phyloP scores from a whole-genome alignment of 2,888 invertebrate genomes.

The Caenorhabditis becei region DNA sequence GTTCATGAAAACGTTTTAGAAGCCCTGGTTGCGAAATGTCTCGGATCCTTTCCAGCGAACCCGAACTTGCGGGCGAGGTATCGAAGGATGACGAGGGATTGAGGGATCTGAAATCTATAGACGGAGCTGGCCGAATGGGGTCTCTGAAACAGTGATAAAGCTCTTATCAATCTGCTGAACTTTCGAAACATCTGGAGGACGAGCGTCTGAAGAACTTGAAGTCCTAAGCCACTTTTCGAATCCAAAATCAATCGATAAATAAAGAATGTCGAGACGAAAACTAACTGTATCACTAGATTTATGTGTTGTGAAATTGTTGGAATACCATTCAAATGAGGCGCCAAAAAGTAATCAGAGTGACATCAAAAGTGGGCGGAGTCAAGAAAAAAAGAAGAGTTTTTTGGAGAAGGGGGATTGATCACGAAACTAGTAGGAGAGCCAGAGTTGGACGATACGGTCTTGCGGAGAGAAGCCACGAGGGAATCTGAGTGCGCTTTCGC shows the following conservation, averaged over 20 bases:
- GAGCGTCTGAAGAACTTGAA: constrained; percentile 14
- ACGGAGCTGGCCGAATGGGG: no score
- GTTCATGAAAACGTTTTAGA: no score
- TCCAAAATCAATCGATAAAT: background rate
- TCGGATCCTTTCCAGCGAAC: no score
- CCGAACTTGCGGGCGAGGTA: no score
- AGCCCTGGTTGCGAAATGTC: no score
- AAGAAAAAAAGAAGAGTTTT: background rate
- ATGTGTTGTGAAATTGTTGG: constrained; percentile 7
- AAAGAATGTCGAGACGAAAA: constrained; percentile 4
- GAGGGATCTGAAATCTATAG: no score
- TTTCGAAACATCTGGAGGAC: no score
- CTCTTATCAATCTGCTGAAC: no score
- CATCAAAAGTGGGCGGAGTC: constrained; percentile 43
- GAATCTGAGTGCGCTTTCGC: constrained; percentile 58
- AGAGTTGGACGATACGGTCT: constrained; percentile 48
- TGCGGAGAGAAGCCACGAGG: constrained; percentile 21
- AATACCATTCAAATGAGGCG: background rate
- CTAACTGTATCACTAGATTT: constrained; percentile 58
- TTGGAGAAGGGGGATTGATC: constrained; percentile 15
- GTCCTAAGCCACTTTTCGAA: background rate
- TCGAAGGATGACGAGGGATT: no score
- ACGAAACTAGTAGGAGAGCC: constrained; percentile 55
- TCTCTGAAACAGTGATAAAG: no score
- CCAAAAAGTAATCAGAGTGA: constrained; percentile 35